These are phyloP conservation scores for Cerastoderma edule DNA, from an alignment of 2,888 invertebrate species.

Conservation along the genomic window DNA sequence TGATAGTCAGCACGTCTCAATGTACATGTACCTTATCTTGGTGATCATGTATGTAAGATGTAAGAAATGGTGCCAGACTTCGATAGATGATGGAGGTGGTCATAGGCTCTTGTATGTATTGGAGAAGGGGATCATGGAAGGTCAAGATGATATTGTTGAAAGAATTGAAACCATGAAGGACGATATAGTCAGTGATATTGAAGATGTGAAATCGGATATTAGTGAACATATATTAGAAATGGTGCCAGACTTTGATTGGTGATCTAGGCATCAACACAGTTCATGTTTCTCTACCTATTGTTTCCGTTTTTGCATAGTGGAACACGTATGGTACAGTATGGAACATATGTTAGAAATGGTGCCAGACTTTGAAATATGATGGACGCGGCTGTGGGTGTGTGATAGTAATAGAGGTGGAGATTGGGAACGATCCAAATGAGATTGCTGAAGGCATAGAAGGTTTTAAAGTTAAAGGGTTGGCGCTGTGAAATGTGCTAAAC, in stretches of 20 bases:
- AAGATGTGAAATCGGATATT: conserved; percentile 32
- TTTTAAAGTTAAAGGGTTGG: conserved; percentile 22
- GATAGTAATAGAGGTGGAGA: conserved; percentile 24
- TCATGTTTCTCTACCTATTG: too few species aligned
- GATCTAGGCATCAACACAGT: too few species aligned
- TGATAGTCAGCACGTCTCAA: too few species aligned
- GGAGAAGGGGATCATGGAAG: conserved; percentile 26
- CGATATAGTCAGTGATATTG: conserved; percentile 18
- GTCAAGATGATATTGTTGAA: conserved; percentile 36
- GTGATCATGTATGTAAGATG: too few species aligned
- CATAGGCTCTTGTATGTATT: too few species aligned
- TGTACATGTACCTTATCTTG: too few species aligned
- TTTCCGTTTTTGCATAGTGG: too few species aligned
- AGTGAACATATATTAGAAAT: too few species aligned
- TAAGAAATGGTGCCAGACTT: conserved; percentile 31
- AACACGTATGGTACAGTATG: too few species aligned
- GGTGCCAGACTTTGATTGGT: too few species aligned
- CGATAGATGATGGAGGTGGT: conserved; percentile 13
- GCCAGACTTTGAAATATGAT: conserved; percentile 7
- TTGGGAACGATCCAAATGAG: conserved; percentile 31
- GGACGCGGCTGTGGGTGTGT: too few species aligned
- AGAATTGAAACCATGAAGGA: conserved; percentile 36
- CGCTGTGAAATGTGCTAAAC: conserved; percentile 30
- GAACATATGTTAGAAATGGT: conserved; percentile 48
- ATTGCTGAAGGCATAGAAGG: conserved; percentile 39